Evolutionary conservation across 2,797 vertebrate genomes (phyloP), one percentile per base, ranked within the genome.

Genomic region (Pipistrellus nathusii): DNA sequence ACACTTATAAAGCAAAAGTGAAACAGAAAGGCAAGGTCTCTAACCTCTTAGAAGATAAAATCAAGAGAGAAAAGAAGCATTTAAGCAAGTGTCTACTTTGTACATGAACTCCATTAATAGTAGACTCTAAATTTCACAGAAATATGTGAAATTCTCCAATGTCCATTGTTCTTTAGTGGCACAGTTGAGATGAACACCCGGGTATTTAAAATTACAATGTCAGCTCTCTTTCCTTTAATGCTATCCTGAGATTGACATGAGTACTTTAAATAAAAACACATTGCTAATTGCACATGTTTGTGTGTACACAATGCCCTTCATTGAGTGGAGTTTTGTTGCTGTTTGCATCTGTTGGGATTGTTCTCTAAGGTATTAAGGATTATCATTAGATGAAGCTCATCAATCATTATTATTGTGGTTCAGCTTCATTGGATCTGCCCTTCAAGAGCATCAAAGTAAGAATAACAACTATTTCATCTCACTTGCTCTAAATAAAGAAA

Each of bases 401-500:
- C 91, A 88, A 88, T 97, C 95, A 92, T 94, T 90, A 83, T 96
- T 94, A 95, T 80, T 80, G 62, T 62, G 71, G 95, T 73, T 90
- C 90, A 85, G 90, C 93, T 96, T 94, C 95, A 86, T 95, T 94
- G 95, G 93, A 97, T 95, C 82, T 97, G 85, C 85, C 95, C 87
- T 96, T 97, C 94, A 96, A 96, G 91, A 90, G 80, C 85, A 92
- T 95, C 93, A 95, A 88, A 96, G 86, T 95, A 95, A 91, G 85
- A 90, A 92, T 92, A 96, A 88, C 85, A 88, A 84, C 66, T 86
- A 66, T 94, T 97, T 95, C 85, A 90, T 84, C 94, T 94, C 81
- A 75, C 41, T 94, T 88, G 25, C 88, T 96, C 44, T 90, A 95
- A 96, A 97, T 93, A 80, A 78, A 76, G 88, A 75, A 84, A 89